These are phyloP conservation scores for Pandemis cinnamomeana DNA, from an alignment of 2,888 invertebrate species.

Conservation along the genomic window DNA sequence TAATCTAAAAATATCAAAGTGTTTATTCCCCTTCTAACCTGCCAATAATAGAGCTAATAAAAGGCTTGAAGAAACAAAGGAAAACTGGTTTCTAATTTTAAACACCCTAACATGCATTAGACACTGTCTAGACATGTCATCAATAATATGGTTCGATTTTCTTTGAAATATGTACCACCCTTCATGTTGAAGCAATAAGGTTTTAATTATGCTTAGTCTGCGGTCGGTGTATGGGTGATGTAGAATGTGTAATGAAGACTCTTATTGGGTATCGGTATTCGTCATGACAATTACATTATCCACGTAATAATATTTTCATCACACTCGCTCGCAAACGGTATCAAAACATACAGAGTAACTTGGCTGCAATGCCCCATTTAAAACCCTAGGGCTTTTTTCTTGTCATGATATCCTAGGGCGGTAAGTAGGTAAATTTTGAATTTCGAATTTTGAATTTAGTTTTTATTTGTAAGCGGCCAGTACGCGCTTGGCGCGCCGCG, in stretches of 20 bases:
- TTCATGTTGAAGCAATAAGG: not conserved
- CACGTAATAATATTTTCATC: too few relatives aligned
- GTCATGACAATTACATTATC: not conserved
- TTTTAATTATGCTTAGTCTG: not conserved
- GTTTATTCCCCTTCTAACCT: not conserved
- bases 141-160: conserved; percentile 3
- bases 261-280: conserved; percentile 46
- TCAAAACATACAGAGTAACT: too few relatives aligned
- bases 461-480: too few relatives aligned
- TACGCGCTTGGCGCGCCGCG: too few relatives aligned
- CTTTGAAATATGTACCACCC: conserved; percentile 7
- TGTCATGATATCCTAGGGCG: too few relatives aligned
- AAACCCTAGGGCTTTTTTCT: too few relatives aligned
- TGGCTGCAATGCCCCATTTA: too few relatives aligned
- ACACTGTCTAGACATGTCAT: conserved; percentile 21
- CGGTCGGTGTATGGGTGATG: conserved; percentile 52
- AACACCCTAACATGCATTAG: not conserved
- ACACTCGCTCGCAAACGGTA: too few relatives aligned
- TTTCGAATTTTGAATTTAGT: too few relatives aligned
- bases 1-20: too few relatives aligned
- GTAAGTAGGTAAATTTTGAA: too few relatives aligned
- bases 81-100: conserved; percentile 1
- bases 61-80: not conserved
- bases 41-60: not conserved
- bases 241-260: conserved; percentile 57